phyloP scores from a whole-genome alignment of 2,797 vertebrate species.

The Menidia menidia region DNA sequence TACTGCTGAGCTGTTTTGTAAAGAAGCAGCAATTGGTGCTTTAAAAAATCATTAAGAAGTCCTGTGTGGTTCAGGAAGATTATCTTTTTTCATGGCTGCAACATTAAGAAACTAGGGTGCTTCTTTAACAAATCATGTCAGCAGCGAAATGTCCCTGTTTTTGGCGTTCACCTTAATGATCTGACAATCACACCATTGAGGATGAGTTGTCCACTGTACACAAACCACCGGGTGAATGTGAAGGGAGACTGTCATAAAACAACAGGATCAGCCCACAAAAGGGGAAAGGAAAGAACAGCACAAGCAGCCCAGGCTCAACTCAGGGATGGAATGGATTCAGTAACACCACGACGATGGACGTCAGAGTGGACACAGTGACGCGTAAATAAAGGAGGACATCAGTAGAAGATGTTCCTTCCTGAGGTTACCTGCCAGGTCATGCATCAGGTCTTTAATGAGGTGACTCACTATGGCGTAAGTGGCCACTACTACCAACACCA shows the following conservation, averaged over 20 bases:
- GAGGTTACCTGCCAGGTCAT: constrained; percentile 90
- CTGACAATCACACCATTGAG: constrained; percentile 11
- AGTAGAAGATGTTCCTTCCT: constrained; percentile 8
- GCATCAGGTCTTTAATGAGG: constrained; percentile 91
- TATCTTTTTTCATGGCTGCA: background rate
- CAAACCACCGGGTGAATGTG: constrained; percentile 26
- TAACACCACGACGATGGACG: constrained; percentile 17
- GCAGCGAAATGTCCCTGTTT: background rate
- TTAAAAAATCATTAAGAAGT: background rate
- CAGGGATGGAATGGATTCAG: constrained; percentile 19
- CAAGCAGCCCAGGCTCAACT: background rate
- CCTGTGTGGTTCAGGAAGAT: background rate
- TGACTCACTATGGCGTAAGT: constrained; percentile 94
- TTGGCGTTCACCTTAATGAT: constrained; percentile 17
- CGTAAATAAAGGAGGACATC: constrained; percentile 18
- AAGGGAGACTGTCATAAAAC: constrained; percentile 17
- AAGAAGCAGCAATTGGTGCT: background rate
- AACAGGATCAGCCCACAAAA: constrained; percentile 12
- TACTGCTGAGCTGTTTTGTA: background rate
- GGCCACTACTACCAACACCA: constrained; percentile 83
- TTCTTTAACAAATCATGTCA: background rate
- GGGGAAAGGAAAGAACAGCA: constrained; percentile 14
- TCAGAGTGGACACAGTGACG: constrained; percentile 5
- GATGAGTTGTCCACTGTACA: constrained; percentile 21
- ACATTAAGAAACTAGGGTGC: background rate